Base-by-base conservation (phyloP, 1,140 invertebrate genomes). In the Proctacanthus coquilletti region DNA sequence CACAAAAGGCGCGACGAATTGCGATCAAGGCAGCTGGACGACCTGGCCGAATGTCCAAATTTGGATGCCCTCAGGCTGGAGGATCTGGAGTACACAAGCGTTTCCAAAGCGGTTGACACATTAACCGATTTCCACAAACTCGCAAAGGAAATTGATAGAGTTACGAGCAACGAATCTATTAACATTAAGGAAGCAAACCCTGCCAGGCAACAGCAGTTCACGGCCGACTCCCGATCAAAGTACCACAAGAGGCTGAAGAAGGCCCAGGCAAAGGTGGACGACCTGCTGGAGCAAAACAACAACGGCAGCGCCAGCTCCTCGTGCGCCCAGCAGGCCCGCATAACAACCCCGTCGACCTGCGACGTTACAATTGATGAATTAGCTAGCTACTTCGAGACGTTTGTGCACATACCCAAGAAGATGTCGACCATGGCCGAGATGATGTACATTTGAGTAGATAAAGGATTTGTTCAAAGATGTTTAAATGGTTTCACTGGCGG, bases 341-440 rank as follows among this genome's bases (percentile, higher is more conserved):
- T 33, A 25, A 9, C 27, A 11, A 14, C 15, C 11, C 17, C n/a
- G 42, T n/a, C 73, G 29, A 71, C 72, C 11, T 75, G 75, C 58
- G 77, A 82, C 62, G 75, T 86, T 27, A 89, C 81, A 29, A 89
- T 91, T 47, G 83, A 88, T 52, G 87, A 92, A 65, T 65, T 93
- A 45, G 87, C 87, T 35, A 84, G 82, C 54, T 93, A 93, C 61
- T 87, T 92, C 58, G 87, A 93, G 61, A 82, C 84, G 46, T 77
- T 84, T 56, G 82, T 92, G 39, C 82, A 92, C 71, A 89, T 93
- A 67, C 88, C 88, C 43, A 88, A 87, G 63, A 92, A 93, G 60
- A 93, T 92, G 88, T 91, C 86, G 21, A 77, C 80, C 34, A 92
- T 92, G 87, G 88, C 88, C 37, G 86, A 92, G 65, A 89, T 91